These are phyloP conservation scores for Paratilapia polleni DNA, from an alignment of 2,113 vertebrate genomes.

Conservation along the genomic window DNA sequence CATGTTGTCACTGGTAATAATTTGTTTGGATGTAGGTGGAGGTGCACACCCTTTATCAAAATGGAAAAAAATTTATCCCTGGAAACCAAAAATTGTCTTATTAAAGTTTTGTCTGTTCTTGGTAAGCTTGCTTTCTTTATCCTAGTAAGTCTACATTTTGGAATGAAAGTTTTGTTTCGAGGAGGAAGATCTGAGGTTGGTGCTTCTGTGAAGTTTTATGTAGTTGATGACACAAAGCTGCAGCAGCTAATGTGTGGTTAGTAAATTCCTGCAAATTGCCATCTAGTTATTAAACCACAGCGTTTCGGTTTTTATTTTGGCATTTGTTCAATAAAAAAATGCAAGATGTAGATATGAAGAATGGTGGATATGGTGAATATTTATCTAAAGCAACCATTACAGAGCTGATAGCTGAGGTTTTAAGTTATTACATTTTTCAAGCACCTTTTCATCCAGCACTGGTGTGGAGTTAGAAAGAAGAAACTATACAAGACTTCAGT, in stretches of 20 bases:
- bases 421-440: too few relatives aligned
- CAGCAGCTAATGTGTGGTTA: not conserved
- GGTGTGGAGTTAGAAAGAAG: too few relatives aligned
- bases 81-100: not conserved
- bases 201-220: not conserved
- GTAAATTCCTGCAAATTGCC: not conserved
- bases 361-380: too few relatives aligned
- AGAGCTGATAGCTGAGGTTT: too few relatives aligned
- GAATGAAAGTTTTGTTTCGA: not conserved
- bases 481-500: not conserved
- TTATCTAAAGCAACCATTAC: too few relatives aligned
- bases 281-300: not conserved
- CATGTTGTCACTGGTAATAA: not conserved
- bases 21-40: not conserved
- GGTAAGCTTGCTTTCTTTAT: not conserved
- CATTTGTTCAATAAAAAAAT: not conserved
- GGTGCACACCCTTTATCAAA: not conserved
- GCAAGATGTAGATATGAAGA: not conserved
- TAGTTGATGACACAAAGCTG: not conserved
- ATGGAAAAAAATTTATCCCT: not conserved
- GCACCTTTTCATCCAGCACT: too few relatives aligned
- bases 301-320: not conserved
- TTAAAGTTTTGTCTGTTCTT: accelerated
- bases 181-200: not conserved
- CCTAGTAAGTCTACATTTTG: not conserved